A percentile compares a stretch with the other conserved stretches of the same genome.
These are phyloP conservation scores for Tonatia bakeri DNA, from an alignment of 2,113 vertebrate species.

Conservation along the genomic window DNA sequence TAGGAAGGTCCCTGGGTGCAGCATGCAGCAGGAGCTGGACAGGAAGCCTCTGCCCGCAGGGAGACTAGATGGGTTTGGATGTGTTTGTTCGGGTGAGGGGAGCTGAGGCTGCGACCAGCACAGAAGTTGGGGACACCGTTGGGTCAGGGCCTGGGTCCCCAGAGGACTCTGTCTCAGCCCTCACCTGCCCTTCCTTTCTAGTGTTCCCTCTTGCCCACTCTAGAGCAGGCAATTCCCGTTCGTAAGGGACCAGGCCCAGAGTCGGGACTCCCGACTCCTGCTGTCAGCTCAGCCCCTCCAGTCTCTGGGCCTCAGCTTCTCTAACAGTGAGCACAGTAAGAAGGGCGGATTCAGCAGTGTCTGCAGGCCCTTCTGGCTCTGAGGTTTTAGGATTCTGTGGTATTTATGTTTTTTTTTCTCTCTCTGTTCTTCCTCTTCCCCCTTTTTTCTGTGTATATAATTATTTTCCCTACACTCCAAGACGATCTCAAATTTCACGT, in stretches of 20 bases:
- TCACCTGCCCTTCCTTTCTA: background rate
- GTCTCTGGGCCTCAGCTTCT: background rate
- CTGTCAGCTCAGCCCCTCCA: background rate
- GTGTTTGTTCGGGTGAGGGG: background rate
- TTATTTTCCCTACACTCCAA: constrained; percentile 73
- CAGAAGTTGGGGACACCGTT: background rate
- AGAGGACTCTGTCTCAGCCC: background rate
- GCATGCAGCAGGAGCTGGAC: too few relatives aligned
- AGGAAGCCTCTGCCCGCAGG: background rate
- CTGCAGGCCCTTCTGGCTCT: background rate
- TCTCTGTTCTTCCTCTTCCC: constrained; percentile 17
- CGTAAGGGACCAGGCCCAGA: background rate
- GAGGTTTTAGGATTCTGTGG: background rate
- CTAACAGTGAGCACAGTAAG: background rate
- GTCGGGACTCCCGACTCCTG: background rate
- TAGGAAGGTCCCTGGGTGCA: background rate
- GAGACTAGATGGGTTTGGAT: background rate
- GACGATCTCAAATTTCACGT: constrained; percentile 68
- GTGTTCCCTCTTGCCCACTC: background rate
- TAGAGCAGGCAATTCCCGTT: background rate
- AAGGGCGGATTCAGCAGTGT: background rate
- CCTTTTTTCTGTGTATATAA: constrained; percentile 76
- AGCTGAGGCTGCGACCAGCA: background rate
- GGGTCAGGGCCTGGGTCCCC: background rate
- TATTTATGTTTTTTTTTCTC: background rate